phyloP scores from a whole-genome alignment of 64 coral and sea anemone genomes.

The Astreopora myriophthalma region DNA sequence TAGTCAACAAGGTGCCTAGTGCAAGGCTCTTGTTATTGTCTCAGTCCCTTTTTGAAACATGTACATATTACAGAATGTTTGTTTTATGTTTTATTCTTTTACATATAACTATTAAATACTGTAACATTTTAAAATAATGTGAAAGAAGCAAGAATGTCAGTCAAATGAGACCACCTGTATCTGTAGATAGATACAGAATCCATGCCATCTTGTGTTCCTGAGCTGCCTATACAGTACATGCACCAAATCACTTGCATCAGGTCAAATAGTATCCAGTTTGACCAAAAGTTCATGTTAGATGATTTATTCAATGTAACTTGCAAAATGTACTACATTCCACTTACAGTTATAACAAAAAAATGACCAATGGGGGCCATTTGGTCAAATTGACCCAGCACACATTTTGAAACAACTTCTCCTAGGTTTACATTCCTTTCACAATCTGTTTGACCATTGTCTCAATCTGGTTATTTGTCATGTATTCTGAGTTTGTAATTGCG shows the following conservation, averaged over 20 bases:
- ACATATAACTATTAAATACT: no score
- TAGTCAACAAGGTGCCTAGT: no score
- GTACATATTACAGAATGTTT: background rate
- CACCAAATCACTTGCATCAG: background rate
- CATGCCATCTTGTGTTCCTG: background rate
- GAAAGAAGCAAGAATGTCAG: no score
- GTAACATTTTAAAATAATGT: no score
- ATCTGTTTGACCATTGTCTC: conserved; percentile 83
- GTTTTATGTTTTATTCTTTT: background rate
- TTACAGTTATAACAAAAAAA: no score
- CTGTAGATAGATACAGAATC: no score
- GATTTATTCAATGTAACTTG: background rate
- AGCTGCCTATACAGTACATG: background rate
- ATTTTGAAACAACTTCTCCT: no score
- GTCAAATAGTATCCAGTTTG: background rate
- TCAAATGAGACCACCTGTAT: no score
- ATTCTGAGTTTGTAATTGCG: conserved; percentile 87
- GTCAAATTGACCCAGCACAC: no score
- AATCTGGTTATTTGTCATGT: conserved; percentile 84
- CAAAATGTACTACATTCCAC: background rate
- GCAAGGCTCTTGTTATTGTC: no score
- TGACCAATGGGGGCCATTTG: background rate
- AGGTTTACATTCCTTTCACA: conserved; percentile 60
- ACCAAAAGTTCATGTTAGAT: background rate
- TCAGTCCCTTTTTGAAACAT: background rate